These are phyloP conservation scores for Tylochromis polylepis DNA, from an alignment of 2,113 vertebrate genomes.

Conservation along the genomic window DNA sequence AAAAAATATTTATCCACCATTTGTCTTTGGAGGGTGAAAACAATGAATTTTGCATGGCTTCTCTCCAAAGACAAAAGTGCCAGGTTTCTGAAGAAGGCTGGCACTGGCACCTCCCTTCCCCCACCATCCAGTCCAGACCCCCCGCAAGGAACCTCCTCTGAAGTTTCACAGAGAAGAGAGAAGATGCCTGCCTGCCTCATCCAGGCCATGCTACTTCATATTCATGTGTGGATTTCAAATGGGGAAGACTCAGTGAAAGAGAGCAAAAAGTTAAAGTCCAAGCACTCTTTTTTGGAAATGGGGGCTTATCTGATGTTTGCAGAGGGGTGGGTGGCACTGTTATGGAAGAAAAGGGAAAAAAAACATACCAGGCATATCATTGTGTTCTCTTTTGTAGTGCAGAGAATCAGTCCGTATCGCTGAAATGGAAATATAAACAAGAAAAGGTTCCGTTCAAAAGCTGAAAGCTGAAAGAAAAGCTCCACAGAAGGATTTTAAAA, in stretches of 20 bases:
- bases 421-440: not conserved
- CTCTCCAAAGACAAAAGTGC: slow-evolving; percentile 54
- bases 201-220: slow-evolving; percentile 52
- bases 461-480: not conserved
- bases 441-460: not conserved
- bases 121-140: slow-evolving; percentile 57
- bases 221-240: slow-evolving; percentile 41
- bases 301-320: slow-evolving; percentile 16
- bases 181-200: slow-evolving; percentile 39
- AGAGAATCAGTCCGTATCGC: not conserved
- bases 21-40: slow-evolving; percentile 15
- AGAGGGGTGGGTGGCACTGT: not conserved
- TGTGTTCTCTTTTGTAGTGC: not conserved
- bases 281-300: not conserved
- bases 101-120: slow-evolving; percentile 37
- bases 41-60: slow-evolving; percentile 63
- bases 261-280: slow-evolving; percentile 32
- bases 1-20: slow-evolving; percentile 29
- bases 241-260: slow-evolving; percentile 14
- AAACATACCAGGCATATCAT: not conserved
- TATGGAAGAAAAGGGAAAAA: not conserved
- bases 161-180: slow-evolving; percentile 46
- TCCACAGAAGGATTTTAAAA: not conserved
- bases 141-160: slow-evolving; percentile 55
- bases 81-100: slow-evolving; percentile 34